Conservation (phyloP, 2,797 vertebrate genomes). For the Sciaenops ocellatus region DNA sequence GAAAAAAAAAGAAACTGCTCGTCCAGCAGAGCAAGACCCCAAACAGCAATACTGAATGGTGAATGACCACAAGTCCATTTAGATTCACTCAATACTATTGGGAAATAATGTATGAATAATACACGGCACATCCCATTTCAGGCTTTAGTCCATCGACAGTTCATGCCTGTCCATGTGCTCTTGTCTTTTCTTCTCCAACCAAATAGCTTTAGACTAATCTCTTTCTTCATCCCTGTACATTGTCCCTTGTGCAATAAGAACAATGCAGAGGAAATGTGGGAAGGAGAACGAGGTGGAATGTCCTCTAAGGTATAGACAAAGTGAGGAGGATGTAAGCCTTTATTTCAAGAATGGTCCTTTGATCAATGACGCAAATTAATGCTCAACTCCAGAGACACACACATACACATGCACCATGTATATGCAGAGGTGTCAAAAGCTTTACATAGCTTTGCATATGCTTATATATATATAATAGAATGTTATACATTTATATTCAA, state of each 20-base stretch:
- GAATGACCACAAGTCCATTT: not conserved
- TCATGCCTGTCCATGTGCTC: not conserved
- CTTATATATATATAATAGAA: too few species aligned
- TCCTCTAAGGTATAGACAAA: not conserved
- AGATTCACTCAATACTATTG: not conserved
- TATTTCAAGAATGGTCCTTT: not conserved
- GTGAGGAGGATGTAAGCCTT: not conserved
- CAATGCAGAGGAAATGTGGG: not conserved
- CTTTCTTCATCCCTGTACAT: not conserved
- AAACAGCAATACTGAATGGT: not conserved
- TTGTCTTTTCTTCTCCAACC: not conserved
- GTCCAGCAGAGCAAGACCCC: not conserved
- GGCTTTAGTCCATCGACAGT: not conserved
- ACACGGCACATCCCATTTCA: not conserved
- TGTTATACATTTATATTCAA: not conserved
- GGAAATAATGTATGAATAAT: not conserved
- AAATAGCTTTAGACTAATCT: constrained; percentile 2
- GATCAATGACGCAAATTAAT: constrained; percentile 4
- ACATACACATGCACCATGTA: not conserved
- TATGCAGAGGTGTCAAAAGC: not conserved
- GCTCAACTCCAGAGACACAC: not conserved
- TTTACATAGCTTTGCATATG: constrained; percentile 1
- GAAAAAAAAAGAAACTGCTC: not conserved
- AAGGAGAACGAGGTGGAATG: not conserved
- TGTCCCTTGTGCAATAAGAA: not conserved